Evolutionary conservation across 2,888 invertebrate genomes (phyloP).

Genomic region (Drosophila quinaria): DNA sequence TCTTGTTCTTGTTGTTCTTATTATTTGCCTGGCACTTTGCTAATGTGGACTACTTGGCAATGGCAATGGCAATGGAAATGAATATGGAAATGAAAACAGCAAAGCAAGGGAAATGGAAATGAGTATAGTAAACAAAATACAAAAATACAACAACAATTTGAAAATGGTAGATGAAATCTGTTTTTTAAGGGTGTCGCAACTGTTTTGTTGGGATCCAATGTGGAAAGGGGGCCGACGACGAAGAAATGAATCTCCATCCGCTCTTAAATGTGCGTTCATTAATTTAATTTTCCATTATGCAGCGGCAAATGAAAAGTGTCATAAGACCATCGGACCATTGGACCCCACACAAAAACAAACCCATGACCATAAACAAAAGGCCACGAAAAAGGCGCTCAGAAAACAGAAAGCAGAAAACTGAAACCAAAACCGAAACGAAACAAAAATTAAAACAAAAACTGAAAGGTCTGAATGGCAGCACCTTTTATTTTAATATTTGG

Average conservation of each 20-base stretch:
- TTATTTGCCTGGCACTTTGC: constrained; percentile 43
- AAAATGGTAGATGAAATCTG: constrained; percentile 33
- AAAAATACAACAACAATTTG: constrained; percentile 10
- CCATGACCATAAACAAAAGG: constrained; percentile 68
- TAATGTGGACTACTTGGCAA: constrained; percentile 59
- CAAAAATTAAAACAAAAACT: constrained; percentile 14
- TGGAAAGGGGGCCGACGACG: constrained; percentile 3
- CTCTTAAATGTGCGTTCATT: constrained; percentile 73
- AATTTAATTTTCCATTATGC: constrained; percentile 78
- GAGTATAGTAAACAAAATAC: constrained; percentile 34
- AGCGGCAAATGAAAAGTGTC: constrained; percentile 71
- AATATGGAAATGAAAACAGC: constrained; percentile 29
- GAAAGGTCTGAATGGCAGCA: constrained; percentile 51
- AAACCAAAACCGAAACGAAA: constrained; percentile 7
- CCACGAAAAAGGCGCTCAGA: constrained; percentile 32
- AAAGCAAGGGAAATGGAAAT: constrained; percentile 45
- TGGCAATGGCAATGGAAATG: constrained; percentile 45
- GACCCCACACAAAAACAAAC: constrained; percentile 7
- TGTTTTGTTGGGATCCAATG: not conserved
- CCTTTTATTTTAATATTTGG: constrained; percentile 79
- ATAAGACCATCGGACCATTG: constrained; percentile 55
- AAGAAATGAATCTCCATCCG: constrained; percentile 44
- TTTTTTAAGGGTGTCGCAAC: constrained; percentile 17
- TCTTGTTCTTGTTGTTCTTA: constrained; percentile 33
- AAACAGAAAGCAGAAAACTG: constrained; percentile 16